These are phyloP conservation scores for Anguilla pacifica DNA, from an alignment of 2,797 vertebrate species.

Conservation along the genomic window DNA sequence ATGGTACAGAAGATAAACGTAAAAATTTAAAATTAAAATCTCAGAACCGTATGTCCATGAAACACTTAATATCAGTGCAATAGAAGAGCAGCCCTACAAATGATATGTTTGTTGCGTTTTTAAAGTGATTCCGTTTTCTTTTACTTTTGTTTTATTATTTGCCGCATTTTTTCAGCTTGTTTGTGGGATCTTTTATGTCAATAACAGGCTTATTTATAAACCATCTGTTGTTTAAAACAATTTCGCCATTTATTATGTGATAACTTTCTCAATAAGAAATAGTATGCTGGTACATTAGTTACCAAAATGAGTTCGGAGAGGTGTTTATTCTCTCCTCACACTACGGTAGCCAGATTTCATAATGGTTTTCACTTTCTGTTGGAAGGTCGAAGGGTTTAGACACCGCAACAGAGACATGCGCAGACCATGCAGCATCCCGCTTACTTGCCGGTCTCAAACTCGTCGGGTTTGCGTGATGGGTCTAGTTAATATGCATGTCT, in stretches of 20 bases:
- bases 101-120: not conserved
- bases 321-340: not conserved
- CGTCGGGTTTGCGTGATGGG: not conserved
- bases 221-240: not conserved
- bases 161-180: not conserved
- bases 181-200: not conserved
- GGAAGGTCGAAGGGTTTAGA: not conserved
- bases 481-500: constrained; percentile 19
- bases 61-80: not conserved
- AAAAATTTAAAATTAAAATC: not conserved
- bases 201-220: not conserved
- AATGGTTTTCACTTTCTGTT: not conserved
- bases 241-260: not conserved
- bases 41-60: not conserved
- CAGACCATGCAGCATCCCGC: not conserved
- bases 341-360: not conserved
- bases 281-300: not conserved
- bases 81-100: not conserved
- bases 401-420: not conserved
- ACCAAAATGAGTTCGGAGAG: not conserved
- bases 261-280: not conserved
- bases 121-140: not conserved
- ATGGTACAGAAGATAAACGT: not conserved
- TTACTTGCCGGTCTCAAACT: not conserved
- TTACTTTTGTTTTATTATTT: not conserved